Base-by-base conservation (phyloP, 1,140 invertebrate species). In the Drosophila asahinai region DNA sequence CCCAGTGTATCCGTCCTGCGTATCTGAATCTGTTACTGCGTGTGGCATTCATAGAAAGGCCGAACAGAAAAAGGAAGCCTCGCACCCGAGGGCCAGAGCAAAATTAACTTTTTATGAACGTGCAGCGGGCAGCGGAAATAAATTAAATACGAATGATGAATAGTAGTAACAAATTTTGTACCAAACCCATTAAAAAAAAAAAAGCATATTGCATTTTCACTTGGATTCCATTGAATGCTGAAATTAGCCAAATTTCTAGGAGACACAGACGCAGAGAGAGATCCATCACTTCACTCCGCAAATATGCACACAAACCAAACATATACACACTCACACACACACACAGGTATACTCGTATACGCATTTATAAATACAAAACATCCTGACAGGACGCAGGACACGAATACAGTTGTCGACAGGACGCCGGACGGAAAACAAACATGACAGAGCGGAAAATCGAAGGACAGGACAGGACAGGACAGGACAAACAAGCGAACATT, bases 71-170 rank as follows among this genome's bases (percentile, higher is more conserved):
- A 76, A 17, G 43, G 43, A 40, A 22, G 33, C 19, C 33, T 2
- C 19, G 14, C 25, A 42, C 49, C 19, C 43, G 36, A 48, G 40
- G n/a, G 54, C 8, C 51, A 43, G 55, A 54, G 48, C 27, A 45
- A 82, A 84, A 78, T 78, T 62, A 82, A 83, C 70, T 79, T 78
- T 84, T 68, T 78, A 74, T 68, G 64, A 42, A 66, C 81, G 70
- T 30, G 58, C 55, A 33, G 48, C 58, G 71, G 75, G 70, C 80
- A 38, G 36, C 12, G 43, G 33, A 63, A 45, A 71, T 81, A 74
- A 87, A 87, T 77, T 73, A 72, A 80, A 86, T 45, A 73, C 52
- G 63, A 67, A 70, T 78, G 70, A 86, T 77, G 61, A 77, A 81
- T 75, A 55, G 72, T 77, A 80, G 63, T 66, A 65, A 52, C 61